Percentiles rank a stretch among this genome's conserved stretches.
Evolutionary conservation across 2,113 vertebrate species (phyloP).

Genomic region (Peromyscus leucopus): DNA sequence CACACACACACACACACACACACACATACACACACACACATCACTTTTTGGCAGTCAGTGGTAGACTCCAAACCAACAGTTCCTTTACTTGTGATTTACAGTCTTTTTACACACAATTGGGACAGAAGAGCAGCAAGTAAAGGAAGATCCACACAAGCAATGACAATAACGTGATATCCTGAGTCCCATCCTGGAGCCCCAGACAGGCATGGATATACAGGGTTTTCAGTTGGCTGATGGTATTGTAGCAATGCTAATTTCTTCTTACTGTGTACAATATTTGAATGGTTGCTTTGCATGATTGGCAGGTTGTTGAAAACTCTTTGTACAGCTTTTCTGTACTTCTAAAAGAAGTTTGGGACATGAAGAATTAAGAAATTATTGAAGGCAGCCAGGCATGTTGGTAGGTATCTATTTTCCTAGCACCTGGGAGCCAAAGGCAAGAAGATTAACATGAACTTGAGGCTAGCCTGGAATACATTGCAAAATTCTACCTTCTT

Average conservation of each 20-base stretch:
- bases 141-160: not conserved
- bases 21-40: conserved; percentile 60
- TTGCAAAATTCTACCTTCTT: not conserved
- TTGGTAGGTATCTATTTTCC: not conserved
- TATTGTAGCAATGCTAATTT: not conserved
- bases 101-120: not conserved
- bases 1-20: conserved; percentile 34
- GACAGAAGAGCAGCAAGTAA: not conserved
- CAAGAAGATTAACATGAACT: no score
- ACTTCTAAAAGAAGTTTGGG: not conserved
- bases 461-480: not conserved
- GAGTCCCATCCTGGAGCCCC: not conserved
- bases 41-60: conserved; percentile 62
- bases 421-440: no score
- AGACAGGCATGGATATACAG: not conserved
- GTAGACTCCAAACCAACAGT: not conserved
- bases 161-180: not conserved
- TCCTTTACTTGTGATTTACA: not conserved
- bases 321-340: not conserved
- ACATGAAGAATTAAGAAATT: not conserved
- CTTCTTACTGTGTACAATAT: not conserved
- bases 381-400: no score
- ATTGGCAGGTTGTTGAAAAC: not conserved
- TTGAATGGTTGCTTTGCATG: not conserved
- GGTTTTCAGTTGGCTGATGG: not conserved